Evolutionary conservation across 2,888 invertebrate genomes (phyloP).

Genomic region (Notodonta ziczac): DNA sequence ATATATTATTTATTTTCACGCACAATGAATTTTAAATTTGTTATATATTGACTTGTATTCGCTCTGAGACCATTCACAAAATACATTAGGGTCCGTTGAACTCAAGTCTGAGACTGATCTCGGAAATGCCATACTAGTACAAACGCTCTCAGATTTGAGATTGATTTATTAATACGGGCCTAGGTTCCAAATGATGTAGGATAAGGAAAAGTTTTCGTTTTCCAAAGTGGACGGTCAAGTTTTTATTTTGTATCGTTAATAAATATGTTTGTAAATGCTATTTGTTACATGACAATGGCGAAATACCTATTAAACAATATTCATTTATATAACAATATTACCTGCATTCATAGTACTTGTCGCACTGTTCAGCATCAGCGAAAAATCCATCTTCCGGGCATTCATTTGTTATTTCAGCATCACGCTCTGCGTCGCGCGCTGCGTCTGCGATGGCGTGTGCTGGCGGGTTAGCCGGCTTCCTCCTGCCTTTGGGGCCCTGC

Average conservation of each 20-base stretch:
- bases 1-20: not conserved
- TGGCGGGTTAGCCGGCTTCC: constrained; percentile 65
- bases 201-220: no score
- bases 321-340: no score
- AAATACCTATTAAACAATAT: not conserved
- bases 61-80: not conserved
- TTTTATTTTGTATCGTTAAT: no score
- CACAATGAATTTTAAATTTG: not conserved
- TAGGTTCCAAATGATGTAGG: no score
- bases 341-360: constrained; percentile 93
- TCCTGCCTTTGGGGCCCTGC: constrained; percentile 53
- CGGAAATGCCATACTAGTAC: no score
- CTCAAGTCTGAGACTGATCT: no score
- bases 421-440: constrained; percentile 51
- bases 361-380: constrained; percentile 94
- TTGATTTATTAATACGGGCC: no score
- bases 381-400: constrained; percentile 95
- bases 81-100: not conserved
- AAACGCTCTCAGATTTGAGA: no score
- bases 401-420: constrained; percentile 85
- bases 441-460: constrained; percentile 50
- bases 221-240: no score
- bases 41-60: not conserved
- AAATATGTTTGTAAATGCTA: no score
- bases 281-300: no score